Base-by-base conservation (phyloP, 2,113 vertebrate species). In the Mesembrinibis cayennensis region DNA sequence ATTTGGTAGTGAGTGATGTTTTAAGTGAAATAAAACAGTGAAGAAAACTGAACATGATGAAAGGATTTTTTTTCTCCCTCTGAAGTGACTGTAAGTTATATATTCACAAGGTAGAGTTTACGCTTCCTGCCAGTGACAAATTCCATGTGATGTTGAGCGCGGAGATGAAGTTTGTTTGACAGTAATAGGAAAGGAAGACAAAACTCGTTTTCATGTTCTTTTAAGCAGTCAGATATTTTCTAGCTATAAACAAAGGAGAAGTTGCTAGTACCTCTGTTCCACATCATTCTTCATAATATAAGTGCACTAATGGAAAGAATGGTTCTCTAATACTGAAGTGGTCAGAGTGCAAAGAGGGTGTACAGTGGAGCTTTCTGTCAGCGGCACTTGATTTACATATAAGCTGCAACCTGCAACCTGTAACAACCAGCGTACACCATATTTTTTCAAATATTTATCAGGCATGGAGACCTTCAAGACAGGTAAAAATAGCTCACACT, bases 1-100 rank as follows among this genome's bases (percentile, higher is more conserved):
- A 97, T 98, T 98, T 98, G 98, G 93, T 96, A 15, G 84, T 94
- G 98, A 98, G 98, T 96, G 97, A 98, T 96, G 97, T 79, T 89
- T 89, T 88, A 63, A 97, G 97, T 97, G 97, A 98, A 98, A 98
- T 95, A 97, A 98, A 98, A 94, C 97, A 97, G 97, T 10, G 92
- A 93, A 71, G 96, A 97, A 93, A 94, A 78, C 62, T 34, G 96
- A 92, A 89, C 94, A 78, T 87, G 98, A 98, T 98, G 96, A 98
- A 98, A 98, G 98, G 96, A 89, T 90, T 96, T 78, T 96, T 89
- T 82, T 70, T 85, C 96, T 96, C 90, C 83, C 96, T 96, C 96
- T 97, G 96, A 95, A 97, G 97, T 88, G 91, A 94, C 97, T 98
- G 96, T 80, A 94, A 97, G 97, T 96, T 96, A 91, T 85, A 92